Conservation (phyloP, 2,888 invertebrate species). For the Rhingia rostrata region DNA sequence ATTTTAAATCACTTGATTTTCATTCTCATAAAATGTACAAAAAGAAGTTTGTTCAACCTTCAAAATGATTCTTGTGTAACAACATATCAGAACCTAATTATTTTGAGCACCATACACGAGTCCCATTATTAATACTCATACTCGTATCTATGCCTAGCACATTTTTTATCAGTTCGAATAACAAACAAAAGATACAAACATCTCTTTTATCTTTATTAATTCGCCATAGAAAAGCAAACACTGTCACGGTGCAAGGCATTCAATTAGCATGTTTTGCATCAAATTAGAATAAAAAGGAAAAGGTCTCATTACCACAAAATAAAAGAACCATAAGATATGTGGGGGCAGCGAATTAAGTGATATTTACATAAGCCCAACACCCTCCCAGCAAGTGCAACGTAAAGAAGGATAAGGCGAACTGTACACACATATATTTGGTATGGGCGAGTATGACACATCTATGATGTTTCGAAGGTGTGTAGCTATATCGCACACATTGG, state of each 20-base stretch:
- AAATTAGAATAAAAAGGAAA: conserved; percentile 4
- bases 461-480: background rate
- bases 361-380: conserved; percentile 15
- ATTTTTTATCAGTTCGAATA: conserved; percentile 7
- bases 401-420: background rate
- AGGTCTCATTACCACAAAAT: conserved; percentile 11
- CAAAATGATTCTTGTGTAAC: too few species aligned
- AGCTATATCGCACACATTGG: conserved; percentile 14
- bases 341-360: conserved; percentile 14
- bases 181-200: conserved; percentile 19
- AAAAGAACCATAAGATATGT: background rate
- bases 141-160: background rate
- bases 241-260: conserved; percentile 1
- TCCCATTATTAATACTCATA: background rate
- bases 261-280: conserved; percentile 27
- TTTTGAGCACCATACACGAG: too few species aligned
- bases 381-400: background rate
- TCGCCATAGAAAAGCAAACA: background rate
- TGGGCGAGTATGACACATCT: background rate
- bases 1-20: too few species aligned
- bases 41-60: too few species aligned
- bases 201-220: conserved; percentile 4
- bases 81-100: too few species aligned
- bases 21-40: too few species aligned
- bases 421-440: background rate